These are phyloP conservation scores for Hirudo medicinalis DNA, from an alignment of 1,140 invertebrate species.

Conservation along the genomic window DNA sequence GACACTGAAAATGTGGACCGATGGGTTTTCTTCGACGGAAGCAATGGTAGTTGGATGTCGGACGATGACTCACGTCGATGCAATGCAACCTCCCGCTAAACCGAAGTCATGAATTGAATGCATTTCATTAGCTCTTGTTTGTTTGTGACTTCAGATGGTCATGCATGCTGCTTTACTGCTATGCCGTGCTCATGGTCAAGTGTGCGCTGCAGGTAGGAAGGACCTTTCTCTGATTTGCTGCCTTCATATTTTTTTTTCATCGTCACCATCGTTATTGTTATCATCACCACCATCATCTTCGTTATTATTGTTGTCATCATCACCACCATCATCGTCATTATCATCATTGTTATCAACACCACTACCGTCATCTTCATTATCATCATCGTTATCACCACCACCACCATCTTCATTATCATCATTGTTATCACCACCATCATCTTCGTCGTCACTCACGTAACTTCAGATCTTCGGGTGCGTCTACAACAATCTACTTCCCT, in stretches of 20 bases:
- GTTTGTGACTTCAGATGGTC: conserved; percentile 60
- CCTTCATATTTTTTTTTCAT: no score
- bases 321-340: neutral
- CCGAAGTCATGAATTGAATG: no score
- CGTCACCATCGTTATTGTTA: neutral
- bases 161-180: conserved; percentile 71
- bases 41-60: no score
- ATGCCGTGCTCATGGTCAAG: conserved; percentile 75
- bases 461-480: conserved; percentile 75
- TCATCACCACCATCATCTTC: conserved; percentile 1
- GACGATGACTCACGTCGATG: no score
- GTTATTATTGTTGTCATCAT: neutral
- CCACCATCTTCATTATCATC: neutral
- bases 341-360: neutral
- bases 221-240: neutral
- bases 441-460: neutral
- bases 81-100: no score
- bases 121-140: neutral
- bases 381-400: neutral
- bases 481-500: conserved; percentile 56
- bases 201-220: conserved; percentile 45
- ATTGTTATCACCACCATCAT: neutral
- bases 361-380: neutral
- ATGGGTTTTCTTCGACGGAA: no score
- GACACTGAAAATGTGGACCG: no score